These are phyloP conservation scores for Scotopteryx bipunctaria DNA, from an alignment of 2,888 invertebrate species.

Conservation along the genomic window DNA sequence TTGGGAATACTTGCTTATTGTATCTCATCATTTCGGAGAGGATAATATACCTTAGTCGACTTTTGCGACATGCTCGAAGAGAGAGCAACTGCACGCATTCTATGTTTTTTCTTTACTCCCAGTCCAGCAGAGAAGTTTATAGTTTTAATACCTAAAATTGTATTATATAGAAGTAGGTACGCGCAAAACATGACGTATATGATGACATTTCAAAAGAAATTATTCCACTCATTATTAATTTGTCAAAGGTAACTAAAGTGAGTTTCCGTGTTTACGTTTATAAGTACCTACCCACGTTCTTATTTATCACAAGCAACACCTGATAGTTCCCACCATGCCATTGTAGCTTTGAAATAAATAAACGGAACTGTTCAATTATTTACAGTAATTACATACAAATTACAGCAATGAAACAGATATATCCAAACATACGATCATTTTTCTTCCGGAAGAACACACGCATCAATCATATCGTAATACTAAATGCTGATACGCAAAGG, in stretches of 20 bases:
- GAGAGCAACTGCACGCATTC: too few species aligned
- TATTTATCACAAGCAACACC: slow-evolving; percentile 34
- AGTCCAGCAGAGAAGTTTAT: too few species aligned
- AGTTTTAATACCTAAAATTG: too few species aligned
- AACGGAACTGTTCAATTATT: slow-evolving; percentile 5
- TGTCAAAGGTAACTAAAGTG: slow-evolving; percentile 10
- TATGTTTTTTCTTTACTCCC: too few species aligned
- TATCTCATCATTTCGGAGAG: too few species aligned
- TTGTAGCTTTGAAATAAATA: slow-evolving; percentile 20
- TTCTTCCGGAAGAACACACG: slow-evolving; percentile 8
- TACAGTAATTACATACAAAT: slow-evolving; percentile 4
- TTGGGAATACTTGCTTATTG: too few species aligned
- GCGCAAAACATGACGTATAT: too few species aligned
- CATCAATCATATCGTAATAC: slow-evolving; percentile 16
- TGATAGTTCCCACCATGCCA: slow-evolving; percentile 41
- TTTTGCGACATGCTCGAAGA: too few species aligned
- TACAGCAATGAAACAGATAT: background rate
- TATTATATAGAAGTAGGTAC: too few species aligned
- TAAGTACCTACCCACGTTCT: slow-evolving; percentile 17
- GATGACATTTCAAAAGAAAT: too few species aligned
- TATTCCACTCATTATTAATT: slow-evolving; percentile 1
- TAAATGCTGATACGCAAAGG: slow-evolving; percentile 9
- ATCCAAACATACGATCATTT: slow-evolving; percentile 5
- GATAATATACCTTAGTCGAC: too few species aligned
- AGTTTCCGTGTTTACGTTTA: slow-evolving; percentile 41